phyloP scores from a whole-genome alignment of 2,113 vertebrate species.

The Pollimyrus isidori region DNA sequence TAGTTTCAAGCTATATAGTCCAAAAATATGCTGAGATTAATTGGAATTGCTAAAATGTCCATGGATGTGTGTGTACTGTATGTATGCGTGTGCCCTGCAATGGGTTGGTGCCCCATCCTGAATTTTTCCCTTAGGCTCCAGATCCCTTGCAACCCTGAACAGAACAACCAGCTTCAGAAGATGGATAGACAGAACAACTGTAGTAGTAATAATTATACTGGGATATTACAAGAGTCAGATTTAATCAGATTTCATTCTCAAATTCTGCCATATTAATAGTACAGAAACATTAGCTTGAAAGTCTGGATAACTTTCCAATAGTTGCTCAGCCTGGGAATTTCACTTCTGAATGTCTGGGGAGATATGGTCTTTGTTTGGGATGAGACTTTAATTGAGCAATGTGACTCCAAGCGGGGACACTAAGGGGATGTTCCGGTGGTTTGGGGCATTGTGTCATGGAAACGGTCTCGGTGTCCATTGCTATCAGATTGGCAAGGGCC shows the following conservation, averaged over 20 bases:
- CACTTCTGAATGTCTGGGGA: not conserved
- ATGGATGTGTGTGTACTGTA: too few relatives aligned
- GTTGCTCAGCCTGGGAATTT: not conserved
- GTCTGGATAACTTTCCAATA: not conserved
- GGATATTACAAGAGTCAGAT: not conserved
- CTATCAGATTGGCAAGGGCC: conserved; percentile 45
- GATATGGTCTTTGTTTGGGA: not conserved
- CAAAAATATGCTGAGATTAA: too few relatives aligned
- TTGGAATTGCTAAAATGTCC: too few relatives aligned
- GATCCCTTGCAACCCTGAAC: too few relatives aligned
- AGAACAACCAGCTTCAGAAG: too few relatives aligned
- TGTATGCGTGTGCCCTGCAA: too few relatives aligned
- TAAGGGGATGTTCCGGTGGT: not conserved
- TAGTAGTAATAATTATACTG: not conserved
- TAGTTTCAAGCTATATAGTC: too few relatives aligned
- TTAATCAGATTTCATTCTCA: not conserved
- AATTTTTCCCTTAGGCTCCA: too few relatives aligned
- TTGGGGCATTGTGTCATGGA: conserved; percentile 3
- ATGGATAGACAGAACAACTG: too few relatives aligned
- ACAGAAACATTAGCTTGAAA: not conserved
- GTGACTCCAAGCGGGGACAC: not conserved
- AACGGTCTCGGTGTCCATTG: not conserved
- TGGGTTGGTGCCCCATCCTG: too few relatives aligned
- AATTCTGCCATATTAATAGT: not conserved
- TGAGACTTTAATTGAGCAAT: not conserved